Evolutionary conservation across 2,797 vertebrate species (phyloP).

Genomic region (Vespertilio murinus): DNA sequence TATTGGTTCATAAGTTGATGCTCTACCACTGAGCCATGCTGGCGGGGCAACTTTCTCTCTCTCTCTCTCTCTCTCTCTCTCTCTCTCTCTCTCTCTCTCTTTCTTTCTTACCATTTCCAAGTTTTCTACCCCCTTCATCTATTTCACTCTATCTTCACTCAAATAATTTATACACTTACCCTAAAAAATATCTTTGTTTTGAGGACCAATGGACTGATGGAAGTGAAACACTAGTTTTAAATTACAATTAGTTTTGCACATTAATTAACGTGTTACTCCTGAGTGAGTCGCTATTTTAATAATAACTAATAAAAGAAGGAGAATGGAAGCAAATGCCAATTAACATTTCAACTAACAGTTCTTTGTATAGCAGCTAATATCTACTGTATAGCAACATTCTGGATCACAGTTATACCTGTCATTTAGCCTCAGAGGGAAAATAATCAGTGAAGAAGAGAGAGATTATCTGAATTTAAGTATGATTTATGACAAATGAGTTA

Average conservation of each 20-base stretch:
- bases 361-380: background rate
- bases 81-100: background rate
- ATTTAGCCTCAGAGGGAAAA: background rate
- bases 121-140: background rate
- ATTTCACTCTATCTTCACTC: background rate
- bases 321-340: background rate
- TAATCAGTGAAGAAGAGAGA: background rate
- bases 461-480: background rate
- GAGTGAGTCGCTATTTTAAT: background rate
- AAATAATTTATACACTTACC: background rate
- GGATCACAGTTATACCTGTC: background rate
- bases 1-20: too few species aligned
- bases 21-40: too few species aligned
- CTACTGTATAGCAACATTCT: background rate
- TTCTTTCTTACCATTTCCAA: background rate
- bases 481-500: constrained; percentile 6
- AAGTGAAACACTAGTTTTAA: constrained; percentile 2
- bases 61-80: background rate
- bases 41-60: background rate
- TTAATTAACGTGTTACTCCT: background rate
- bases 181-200: background rate
- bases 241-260: background rate
- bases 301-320: background rate
- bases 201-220: background rate
- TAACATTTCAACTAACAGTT: background rate